Base-by-base conservation (phyloP, 2,888 invertebrate species). In the Morpho deidamia region DNA sequence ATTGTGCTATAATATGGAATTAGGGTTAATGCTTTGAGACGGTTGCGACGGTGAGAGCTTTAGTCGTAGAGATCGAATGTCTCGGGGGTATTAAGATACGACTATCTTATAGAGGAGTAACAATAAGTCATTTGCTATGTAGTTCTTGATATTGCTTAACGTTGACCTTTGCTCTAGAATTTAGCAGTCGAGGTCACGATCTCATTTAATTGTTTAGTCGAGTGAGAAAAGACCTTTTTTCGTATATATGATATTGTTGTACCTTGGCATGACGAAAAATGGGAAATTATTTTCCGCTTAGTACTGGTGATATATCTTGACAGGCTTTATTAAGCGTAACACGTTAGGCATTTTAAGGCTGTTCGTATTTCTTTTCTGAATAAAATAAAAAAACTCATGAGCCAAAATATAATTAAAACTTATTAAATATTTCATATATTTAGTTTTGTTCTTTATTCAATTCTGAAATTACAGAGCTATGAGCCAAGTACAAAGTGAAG, bases 241-340 rank as follows among this genome's bases (percentile, higher is more conserved):
- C 63, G 51, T 64, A 63, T 64, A 66, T 63, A 63, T 12, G 60
- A 55, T 57, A 59, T 58, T 66, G 65, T 62, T 23, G 23, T 65
- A 62, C 67, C 61, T 68, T 67, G 66, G 67, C 68, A 68, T 68
- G 64, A 59, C 55, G 63, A 69, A 72, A 74, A 69, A 71, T 65
- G 68, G 67, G 70, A 76, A 79, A 82, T 80, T 78, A 77, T 74
- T 77, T 79, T 79, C 70, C 72, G 70, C 69, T 69, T 67, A 65
- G 58, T 68, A 67, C 62, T 66, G 52, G 55, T 58, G 55, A 71
- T 71, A 70, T 63, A 64, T 68, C 63, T 67, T 63, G 55, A 55
- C 55, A 58, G 51, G 44, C 48, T 44, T 61, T 51, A 66, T 67
- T 62, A 66, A 67, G 60, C 60, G 65, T 65, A 68, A 55, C 60